Evolutionary conservation across 2,888 invertebrate species (phyloP).

Genomic region (Cepaea hortensis): DNA sequence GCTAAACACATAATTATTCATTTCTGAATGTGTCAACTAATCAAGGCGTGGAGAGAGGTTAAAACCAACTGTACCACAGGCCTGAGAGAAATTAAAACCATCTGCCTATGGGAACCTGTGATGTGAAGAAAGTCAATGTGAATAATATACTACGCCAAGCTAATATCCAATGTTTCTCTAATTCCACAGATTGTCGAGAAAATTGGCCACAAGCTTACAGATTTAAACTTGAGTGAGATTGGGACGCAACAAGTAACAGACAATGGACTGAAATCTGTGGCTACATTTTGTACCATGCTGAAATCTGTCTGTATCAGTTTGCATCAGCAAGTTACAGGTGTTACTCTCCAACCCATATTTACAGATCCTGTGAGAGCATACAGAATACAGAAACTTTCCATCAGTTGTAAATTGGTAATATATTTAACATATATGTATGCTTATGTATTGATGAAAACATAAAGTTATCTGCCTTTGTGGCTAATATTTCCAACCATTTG

Average conservation of each 20-base stretch:
- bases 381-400: slow-evolving; percentile 58
- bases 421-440: neutral
- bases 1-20: too few species aligned
- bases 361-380: slow-evolving; percentile 58
- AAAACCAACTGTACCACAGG: too few species aligned
- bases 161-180: neutral
- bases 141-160: too few species aligned
- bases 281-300: slow-evolving; percentile 63
- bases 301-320: slow-evolving; percentile 65
- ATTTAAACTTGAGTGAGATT: slow-evolving; percentile 69
- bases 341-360: slow-evolving; percentile 63
- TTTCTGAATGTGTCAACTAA: too few species aligned
- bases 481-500: neutral
- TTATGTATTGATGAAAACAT: too few species aligned
- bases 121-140: too few species aligned
- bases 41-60: too few species aligned
- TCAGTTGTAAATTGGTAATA: slow-evolving; percentile 66
- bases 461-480: too few species aligned
- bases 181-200: slow-evolving; percentile 63
- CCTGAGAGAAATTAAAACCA: too few species aligned
- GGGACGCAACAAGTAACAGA: slow-evolving; percentile 63
- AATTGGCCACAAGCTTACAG: slow-evolving; percentile 60
- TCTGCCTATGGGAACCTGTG: too few species aligned
- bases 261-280: slow-evolving; percentile 62
- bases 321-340: slow-evolving; percentile 60